Evolutionary conservation across 2,113 vertebrate genomes (phyloP).

Genomic region (Regulus satrapa): DNA sequence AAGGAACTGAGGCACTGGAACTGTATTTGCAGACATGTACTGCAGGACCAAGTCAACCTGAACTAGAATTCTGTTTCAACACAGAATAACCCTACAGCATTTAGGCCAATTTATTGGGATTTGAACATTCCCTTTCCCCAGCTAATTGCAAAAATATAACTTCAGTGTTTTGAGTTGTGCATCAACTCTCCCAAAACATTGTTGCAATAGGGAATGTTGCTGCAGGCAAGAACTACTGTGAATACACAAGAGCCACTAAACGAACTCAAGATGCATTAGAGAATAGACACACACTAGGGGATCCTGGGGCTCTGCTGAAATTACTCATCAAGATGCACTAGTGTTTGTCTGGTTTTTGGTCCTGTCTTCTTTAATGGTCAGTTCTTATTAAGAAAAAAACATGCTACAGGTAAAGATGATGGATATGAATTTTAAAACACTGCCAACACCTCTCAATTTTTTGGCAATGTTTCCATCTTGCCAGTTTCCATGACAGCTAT

Average conservation of each 20-base stretch:
- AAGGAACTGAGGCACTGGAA: neutral
- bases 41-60: neutral
- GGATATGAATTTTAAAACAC: neutral
- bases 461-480: neutral
- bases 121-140: neutral
- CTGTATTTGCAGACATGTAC: rapidly evolving
- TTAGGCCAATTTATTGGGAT: neutral
- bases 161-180: neutral
- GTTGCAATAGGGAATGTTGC: neutral
- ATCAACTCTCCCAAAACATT: neutral
- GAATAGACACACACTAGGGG: neutral
- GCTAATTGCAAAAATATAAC: neutral
- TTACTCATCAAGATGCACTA: neutral
- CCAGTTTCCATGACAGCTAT: slow-evolving; percentile 60
- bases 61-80: neutral
- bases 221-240: neutral
- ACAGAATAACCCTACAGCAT: neutral
- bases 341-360: neutral
- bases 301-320: neutral
- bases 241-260: neutral
- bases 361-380: neutral
- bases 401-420: neutral
- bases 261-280: neutral
- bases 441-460: neutral
- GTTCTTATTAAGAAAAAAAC: neutral